Percentiles rank a stretch among this genome's conserved stretches.
Conservation (phyloP, 2,113 vertebrate genomes). For the Calyptomena viridis region DNA sequence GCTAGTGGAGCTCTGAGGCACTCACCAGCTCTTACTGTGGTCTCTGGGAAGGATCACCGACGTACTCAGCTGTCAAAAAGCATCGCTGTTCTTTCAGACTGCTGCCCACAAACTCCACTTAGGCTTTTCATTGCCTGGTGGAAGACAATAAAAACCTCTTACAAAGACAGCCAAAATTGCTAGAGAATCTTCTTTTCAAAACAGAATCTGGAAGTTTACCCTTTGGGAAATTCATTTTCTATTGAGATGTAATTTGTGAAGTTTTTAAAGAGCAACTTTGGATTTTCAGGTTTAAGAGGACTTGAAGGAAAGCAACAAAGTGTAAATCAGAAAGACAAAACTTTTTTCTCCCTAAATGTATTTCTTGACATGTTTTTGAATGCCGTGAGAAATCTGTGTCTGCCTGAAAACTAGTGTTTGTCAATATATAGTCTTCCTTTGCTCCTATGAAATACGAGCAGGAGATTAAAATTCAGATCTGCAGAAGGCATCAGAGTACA, state of each 20-base stretch:
- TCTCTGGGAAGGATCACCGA: constrained; percentile 33
- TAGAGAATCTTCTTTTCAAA: constrained; percentile 66
- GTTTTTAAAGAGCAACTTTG: constrained; percentile 63
- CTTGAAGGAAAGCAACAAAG: background rate
- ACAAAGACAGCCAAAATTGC: constrained; percentile 63
- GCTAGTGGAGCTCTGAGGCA: background rate
- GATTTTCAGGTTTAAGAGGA: constrained; percentile 59
- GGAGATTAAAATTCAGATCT: background rate
- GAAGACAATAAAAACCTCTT: constrained; percentile 67
- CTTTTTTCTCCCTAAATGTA: fast-evolving
- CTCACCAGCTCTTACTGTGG: background rate
- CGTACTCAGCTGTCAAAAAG: constrained; percentile 44
- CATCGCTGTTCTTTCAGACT: constrained; percentile 58
- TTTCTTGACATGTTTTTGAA: background rate
- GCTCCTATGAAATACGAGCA: background rate
- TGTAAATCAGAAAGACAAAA: background rate
- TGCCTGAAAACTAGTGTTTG: background rate
- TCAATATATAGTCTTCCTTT: background rate
- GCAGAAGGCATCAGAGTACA: background rate
- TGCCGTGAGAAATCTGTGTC: background rate
- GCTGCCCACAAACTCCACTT: constrained; percentile 60
- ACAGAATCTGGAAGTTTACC: constrained; percentile 49
- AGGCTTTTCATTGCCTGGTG: constrained; percentile 48
- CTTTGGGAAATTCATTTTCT: constrained; percentile 66
- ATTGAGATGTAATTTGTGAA: constrained; percentile 58